A percentile compares a stretch with the other conserved stretches of the same genome.
These are phyloP conservation scores for Platanista minor DNA, from an alignment of 2,113 vertebrate genomes.

Conservation along the genomic window DNA sequence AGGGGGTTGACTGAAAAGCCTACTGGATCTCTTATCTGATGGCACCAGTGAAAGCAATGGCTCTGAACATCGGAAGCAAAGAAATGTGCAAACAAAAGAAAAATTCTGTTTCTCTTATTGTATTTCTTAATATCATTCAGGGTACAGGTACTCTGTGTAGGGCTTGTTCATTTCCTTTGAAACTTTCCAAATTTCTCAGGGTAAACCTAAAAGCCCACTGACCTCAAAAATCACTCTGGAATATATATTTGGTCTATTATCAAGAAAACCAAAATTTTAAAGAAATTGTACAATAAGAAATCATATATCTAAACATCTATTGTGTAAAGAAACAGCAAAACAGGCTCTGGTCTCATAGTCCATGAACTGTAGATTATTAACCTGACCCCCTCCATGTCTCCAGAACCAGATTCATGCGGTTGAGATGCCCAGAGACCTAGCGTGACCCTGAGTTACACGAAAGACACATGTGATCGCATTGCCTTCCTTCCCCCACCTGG, in stretches of 20 bases:
- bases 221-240: not conserved
- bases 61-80: not conserved
- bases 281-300: not conserved
- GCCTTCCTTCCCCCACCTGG: not conserved
- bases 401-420: fast-evolving
- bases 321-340: not conserved
- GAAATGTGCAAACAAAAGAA: not conserved
- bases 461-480: not conserved
- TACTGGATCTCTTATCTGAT: fast-evolving
- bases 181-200: not conserved
- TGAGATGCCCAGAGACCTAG: not conserved
- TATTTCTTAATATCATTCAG: not conserved
- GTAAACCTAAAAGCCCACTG: not conserved
- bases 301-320: fast-evolving
- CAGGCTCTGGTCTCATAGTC: fast-evolving
- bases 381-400: fast-evolving
- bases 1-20: not conserved
- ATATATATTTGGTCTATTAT: not conserved
- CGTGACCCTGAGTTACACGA: fast-evolving
- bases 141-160: no score
- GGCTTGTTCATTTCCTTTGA: not conserved
- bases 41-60: not conserved
- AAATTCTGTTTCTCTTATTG: not conserved
- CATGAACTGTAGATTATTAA: fast-evolving
- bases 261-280: not conserved